Conservation (phyloP, 2,113 vertebrate genomes). For the Cryptomyrus ogoouensis region DNA sequence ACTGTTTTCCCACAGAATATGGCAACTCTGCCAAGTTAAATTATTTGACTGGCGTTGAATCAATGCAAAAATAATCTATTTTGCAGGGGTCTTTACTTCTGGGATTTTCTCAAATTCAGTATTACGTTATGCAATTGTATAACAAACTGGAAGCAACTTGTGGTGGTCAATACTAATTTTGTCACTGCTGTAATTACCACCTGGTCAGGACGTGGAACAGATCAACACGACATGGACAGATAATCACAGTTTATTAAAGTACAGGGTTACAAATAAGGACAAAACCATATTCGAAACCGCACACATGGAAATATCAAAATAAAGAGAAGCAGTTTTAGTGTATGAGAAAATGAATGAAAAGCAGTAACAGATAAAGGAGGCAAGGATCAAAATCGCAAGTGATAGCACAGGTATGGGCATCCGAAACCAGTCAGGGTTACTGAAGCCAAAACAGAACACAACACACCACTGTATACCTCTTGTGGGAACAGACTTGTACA, state of each 20-base stretch:
- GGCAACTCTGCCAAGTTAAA: background rate
- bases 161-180: background rate
- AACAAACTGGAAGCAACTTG: background rate
- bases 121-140: background rate
- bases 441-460: background rate
- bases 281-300: background rate
- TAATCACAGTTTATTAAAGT: background rate
- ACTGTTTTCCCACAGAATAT: slow-evolving; percentile 3
- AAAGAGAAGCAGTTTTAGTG: background rate
- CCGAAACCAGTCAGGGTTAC: background rate
- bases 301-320: background rate
- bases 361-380: background rate
- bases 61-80: background rate
- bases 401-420: background rate
- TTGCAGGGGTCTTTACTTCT: background rate
- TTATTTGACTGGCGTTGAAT: background rate
- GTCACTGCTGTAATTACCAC: background rate
- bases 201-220: background rate
- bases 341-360: background rate
- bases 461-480: background rate
- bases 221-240: background rate
- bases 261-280: background rate
- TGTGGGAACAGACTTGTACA: background rate
- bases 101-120: background rate
- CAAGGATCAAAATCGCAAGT: background rate